Evolutionary conservation across 2,888 invertebrate species (phyloP).

Genomic region (Calameuta idolon): DNA sequence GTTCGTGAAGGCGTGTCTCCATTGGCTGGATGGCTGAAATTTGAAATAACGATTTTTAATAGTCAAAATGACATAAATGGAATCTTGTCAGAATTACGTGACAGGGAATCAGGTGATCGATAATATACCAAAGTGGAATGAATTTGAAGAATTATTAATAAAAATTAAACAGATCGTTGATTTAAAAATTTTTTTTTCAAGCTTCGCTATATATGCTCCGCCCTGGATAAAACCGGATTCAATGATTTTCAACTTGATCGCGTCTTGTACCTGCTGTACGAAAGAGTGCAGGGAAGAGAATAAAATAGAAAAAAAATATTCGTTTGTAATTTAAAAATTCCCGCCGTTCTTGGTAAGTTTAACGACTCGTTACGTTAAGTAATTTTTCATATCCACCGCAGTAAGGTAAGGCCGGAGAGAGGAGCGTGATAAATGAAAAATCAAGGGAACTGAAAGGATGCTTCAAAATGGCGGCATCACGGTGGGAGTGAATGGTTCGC

Average conservation of each 20-base stretch:
- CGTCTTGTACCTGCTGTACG: background rate
- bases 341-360: background rate
- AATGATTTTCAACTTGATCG: constrained; percentile 20
- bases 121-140: background rate
- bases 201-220: constrained; percentile 15
- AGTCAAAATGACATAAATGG: background rate
- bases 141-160: background rate
- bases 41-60: background rate
- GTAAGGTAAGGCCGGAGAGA: background rate
- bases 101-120: background rate
- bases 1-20: constrained; percentile 24
- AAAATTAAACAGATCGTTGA: background rate
- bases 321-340: background rate
- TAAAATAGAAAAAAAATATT: background rate
- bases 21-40: background rate
- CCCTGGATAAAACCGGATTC: constrained; percentile 19
- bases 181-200: background rate
- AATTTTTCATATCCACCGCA: background rate
- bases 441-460: constrained; percentile 45
- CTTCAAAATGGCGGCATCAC: constrained; percentile 54
- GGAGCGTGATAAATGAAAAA: constrained; percentile 7
- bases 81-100: background rate
- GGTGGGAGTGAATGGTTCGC: constrained; percentile 42
- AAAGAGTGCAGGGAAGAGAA: constrained; percentile 2
- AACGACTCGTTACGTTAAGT: background rate